Base-by-base conservation (phyloP, 2,113 vertebrate species). In the Eidolon helvum region DNA sequence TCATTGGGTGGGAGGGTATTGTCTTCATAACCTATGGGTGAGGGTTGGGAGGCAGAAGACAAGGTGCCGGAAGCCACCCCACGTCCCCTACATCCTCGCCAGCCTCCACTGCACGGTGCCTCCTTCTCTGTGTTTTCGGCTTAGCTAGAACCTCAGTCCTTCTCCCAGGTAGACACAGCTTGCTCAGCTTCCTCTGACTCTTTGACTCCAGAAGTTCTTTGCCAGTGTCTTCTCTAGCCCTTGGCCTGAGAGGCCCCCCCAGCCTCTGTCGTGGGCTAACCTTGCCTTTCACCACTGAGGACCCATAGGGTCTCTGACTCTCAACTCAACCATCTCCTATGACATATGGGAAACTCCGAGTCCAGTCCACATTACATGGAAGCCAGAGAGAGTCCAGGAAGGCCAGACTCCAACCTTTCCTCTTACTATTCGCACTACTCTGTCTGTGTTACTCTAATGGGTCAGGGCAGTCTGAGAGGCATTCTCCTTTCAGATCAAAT, bases 401-500 rank as follows among this genome's bases (percentile, higher is more conserved):
- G 79, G 55, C 26, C 78, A 22, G 77, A 72, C 3, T 30, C 26
- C 45, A 66, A 72, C 7, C 16, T 26, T 53, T 43, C 35, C 40
- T 95, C 57, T 61, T 15, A 48, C 48, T 77, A 45, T 22, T 80
- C 30, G 18, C 45, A 45, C 33, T 35, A 5, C 33, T 53, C 21
- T 45, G 26, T 66, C 66, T 55, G 22, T 18, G 48, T 61, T 22
- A 45, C 40, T 72, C 53, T 53, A 85, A 78, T 40, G 48, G 15
- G 16, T 40, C 16, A 50, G 45, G 59, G 55, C 7, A 45, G 55
- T 61, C 78, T 48, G n/a, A 72, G 28, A 89, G 7, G 61, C n/a
- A 43, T 33, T 57, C 43, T 91, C 83, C 59, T 92, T 90, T 94
- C 88, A 35, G 15, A 90, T 79, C n/a, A 94, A 61, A 83, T 65